Evolutionary conservation across 2,797 vertebrate genomes (phyloP), one percentile per base, ranked within the genome.

Genomic region (Glossophaga mutica): DNA sequence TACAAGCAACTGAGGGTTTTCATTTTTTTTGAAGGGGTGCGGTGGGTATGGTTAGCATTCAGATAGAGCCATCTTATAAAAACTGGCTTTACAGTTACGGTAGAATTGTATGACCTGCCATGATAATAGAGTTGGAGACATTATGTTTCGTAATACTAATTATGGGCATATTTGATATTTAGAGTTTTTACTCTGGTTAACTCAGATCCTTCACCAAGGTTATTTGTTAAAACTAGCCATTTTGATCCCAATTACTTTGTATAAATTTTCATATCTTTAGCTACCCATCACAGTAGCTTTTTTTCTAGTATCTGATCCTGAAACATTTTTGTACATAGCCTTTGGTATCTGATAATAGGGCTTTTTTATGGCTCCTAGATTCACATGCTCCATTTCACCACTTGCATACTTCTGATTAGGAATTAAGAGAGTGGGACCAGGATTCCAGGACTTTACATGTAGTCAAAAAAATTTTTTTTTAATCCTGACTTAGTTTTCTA

Each of bases 221-320:
- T 91, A 67, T 83, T 95, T 88, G 39, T 94, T 94, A 90, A 93
- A 95, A 77, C 82, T 94, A 93, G 48, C 26, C 22, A 42, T 95
- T 94, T 73, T 73, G 48, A 79, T 32, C 19, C 50, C 39, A 52
- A 18, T 83, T 76, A 71, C 29, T 91, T 94, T 65, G 16, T 59
- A 34, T 78, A 77, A 57, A 65, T 87, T 59, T 93, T 52, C 16
- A 18, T 70, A 42, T 77, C 57, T 57, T 81, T 91, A 73, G n/a
- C 48, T 81, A 32, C 15, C 14, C 48, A 44, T 73, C 42, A 65
- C 16, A 62, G 5, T 70, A 91, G 24, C 44, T 77, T 50, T 0
- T 50, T 74, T 62, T 81, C 76, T 91, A 65, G 32, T 21, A n/a
- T 48, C 46, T 88, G 59, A 84, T 94, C 42, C 14, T 76, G 46